phyloP scores from a whole-genome alignment of 2,797 vertebrate species.

The Enteromius afrohamiltoni region DNA sequence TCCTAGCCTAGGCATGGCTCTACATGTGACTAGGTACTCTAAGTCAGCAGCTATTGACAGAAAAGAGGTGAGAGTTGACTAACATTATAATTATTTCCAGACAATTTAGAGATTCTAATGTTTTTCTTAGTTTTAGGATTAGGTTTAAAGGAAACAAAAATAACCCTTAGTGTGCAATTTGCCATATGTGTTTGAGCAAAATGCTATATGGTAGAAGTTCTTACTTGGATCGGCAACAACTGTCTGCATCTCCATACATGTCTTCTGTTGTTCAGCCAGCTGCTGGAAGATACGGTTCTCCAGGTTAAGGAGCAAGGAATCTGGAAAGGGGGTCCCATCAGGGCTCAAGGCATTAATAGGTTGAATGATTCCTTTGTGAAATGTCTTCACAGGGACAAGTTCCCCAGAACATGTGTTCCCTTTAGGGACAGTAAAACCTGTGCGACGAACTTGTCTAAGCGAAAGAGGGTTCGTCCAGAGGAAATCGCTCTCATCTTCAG shows the following conservation, averaged over 20 bases:
- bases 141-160: background rate
- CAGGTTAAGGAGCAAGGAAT: slow-evolving; percentile 66
- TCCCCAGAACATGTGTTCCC: slow-evolving; percentile 50
- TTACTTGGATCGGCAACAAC: slow-evolving; percentile 77
- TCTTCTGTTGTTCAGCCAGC: slow-evolving; percentile 64
- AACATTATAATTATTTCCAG: background rate
- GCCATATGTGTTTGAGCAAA: background rate
- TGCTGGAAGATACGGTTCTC: slow-evolving; percentile 69
- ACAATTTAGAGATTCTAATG: background rate
- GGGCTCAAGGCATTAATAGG: slow-evolving; percentile 59
- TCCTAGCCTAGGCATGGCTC: slow-evolving; percentile 33
- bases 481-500: slow-evolving; percentile 67
- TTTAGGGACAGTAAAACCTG: slow-evolving; percentile 49
- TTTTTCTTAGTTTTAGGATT: background rate
- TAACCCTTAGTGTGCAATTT: background rate
- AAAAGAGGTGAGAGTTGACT: slow-evolving; percentile 55
- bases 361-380: slow-evolving; percentile 43
- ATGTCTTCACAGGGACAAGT: slow-evolving; percentile 53
- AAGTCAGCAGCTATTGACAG: slow-evolving; percentile 62
- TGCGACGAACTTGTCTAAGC: slow-evolving; percentile 69
- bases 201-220: slow-evolving; percentile 42
- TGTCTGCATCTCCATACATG: slow-evolving; percentile 63
- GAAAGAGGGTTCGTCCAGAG: slow-evolving; percentile 76
- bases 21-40: slow-evolving; percentile 53
- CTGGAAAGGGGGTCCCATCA: slow-evolving; percentile 60